phyloP scores from a whole-genome alignment of 2,797 vertebrate genomes.

The Perodicticus potto region DNA sequence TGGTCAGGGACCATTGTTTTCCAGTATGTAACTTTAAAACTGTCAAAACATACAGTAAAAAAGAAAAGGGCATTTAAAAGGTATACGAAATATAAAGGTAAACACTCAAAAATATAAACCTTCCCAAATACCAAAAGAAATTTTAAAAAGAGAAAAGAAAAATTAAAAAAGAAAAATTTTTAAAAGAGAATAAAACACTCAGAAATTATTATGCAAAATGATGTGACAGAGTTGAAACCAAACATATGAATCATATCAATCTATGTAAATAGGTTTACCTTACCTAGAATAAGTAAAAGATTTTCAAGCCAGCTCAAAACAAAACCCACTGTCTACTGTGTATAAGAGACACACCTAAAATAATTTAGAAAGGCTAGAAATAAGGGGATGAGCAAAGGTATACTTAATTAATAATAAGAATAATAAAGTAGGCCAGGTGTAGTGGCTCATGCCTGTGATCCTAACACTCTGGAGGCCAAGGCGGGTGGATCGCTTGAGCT shows the following conservation, averaged over 20 bases:
- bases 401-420: neutral
- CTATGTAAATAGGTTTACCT: neutral
- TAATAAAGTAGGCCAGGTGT: too few species aligned
- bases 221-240: neutral
- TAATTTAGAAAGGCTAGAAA: conserved; percentile 35
- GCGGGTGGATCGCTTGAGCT: too few species aligned
- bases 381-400: neutral
- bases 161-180: neutral
- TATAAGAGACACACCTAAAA: neutral
- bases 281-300: conserved; percentile 28
- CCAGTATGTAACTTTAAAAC: neutral
- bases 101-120: neutral
- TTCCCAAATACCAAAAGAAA: conserved; percentile 32
- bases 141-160: neutral
- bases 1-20: too few species aligned
- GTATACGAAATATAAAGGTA: neutral
- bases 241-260: neutral
- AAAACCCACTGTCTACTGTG: neutral
- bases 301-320: neutral
- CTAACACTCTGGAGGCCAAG: too few species aligned
- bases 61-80: neutral
- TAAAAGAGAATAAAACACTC: neutral
- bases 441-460: too few species aligned
- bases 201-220: conserved; percentile 26
- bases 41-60: neutral